Percentiles rank a stretch among this genome's conserved stretches.
Evolutionary conservation across 2,797 vertebrate genomes (phyloP).

Genomic region (Sebastes glaucus): DNA sequence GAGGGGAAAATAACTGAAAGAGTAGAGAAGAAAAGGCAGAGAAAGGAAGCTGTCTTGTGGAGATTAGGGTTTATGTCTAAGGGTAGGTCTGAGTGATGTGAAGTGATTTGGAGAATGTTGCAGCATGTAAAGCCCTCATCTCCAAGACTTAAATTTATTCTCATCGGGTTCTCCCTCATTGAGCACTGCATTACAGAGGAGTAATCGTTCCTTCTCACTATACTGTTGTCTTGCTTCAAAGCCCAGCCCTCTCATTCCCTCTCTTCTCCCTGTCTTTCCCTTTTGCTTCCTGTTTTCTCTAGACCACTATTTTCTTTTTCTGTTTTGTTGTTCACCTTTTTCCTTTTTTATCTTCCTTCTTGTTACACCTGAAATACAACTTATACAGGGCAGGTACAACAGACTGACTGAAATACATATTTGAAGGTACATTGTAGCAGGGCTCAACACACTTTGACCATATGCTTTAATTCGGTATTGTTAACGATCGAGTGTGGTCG

Average conservation of each 20-base stretch:
- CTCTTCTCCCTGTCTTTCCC: background rate
- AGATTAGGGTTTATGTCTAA: constrained; percentile 24
- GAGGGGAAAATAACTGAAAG: background rate
- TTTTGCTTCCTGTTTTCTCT: background rate
- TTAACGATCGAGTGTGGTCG: background rate
- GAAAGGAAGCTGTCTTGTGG: background rate
- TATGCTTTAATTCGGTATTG: background rate
- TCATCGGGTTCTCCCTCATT: constrained; percentile 54
- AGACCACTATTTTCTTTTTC: background rate
- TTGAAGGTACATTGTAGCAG: background rate
- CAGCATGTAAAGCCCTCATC: constrained; percentile 53
- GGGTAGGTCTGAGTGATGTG: constrained; percentile 50
- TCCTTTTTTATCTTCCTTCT: background rate
- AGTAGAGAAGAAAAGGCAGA: background rate
- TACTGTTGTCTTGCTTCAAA: background rate
- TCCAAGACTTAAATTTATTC: constrained; percentile 53
- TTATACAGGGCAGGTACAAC: background rate
- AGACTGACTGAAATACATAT: background rate
- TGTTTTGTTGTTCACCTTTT: background rate
- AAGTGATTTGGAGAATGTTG: constrained; percentile 59
- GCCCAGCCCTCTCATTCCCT: background rate
- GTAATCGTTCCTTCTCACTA: constrained; percentile 34
- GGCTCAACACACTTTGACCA: background rate
- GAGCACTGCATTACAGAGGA: constrained; percentile 51
- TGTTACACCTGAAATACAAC: too few relatives aligned